Evolutionary conservation across 2,888 invertebrate genomes (phyloP), one percentile per base, ranked within the genome.

Genomic region (Nesidiocoris tenuis): DNA sequence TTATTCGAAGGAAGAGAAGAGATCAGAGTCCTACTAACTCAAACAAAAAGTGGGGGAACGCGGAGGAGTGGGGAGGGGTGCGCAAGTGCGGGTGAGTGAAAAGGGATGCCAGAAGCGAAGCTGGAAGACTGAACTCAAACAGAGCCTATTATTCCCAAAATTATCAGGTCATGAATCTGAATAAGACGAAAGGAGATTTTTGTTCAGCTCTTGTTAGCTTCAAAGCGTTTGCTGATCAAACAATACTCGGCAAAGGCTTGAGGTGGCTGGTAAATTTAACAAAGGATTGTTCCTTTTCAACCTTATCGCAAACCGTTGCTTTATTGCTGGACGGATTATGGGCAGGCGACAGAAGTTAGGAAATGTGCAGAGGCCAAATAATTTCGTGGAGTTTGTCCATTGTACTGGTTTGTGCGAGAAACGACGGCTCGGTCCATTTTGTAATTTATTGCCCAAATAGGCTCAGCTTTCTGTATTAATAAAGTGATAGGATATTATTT

Each of bases 221-320:
- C 55, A 67, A 67, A 67, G 56, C 67, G 54, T 67, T 67, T 55
- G 67, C 67, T 67, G 67, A 67, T 67, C 67, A 67, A 67, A 67
- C 67, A 56, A 18, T 55, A 67, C 55, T 67, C 12, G 54, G 56
- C 55, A 39, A 39, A 39, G 56, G 24, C 55, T 67, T 54, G 65
- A 25, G 65, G 54, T 7, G 55, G 55, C 21, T 22, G 55, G 55
- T 55, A 67, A 56, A 67, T 67, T 67, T 19, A 67, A 67, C 67
- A 67, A 67, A 67, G 67, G 55, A 17, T 17, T 23, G 55, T 67
- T 67, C 67, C 67, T 67, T 67, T 67, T 67, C 67, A 54, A 67
- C 55, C 67, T 55, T 55, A 67, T 55, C 67, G 67, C 39, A 3
- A 7, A 7, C 3, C 5, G 3, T 39, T 39, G 39, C 39, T 12